These are phyloP conservation scores for Pollicipes pollicipes DNA, from an alignment of 1,140 invertebrate genomes.

Conservation along the genomic window DNA sequence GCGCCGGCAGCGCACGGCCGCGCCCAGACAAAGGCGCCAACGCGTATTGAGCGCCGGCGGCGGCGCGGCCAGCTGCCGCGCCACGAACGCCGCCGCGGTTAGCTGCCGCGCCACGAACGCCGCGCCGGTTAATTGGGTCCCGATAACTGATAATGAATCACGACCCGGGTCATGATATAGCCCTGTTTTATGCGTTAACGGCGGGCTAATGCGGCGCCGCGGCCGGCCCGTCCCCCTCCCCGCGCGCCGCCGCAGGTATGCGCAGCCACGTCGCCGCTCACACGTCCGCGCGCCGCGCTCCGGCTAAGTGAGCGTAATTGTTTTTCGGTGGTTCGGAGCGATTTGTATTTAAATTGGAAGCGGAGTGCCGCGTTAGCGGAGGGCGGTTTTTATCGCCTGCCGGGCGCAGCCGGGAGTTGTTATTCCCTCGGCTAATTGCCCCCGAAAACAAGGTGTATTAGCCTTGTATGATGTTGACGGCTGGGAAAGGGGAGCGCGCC, in stretches of 20 bases:
- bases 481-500: not conserved
- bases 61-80: no score
- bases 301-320: not conserved
- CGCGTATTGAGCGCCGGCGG: not conserved
- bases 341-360: not conserved
- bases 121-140: not conserved
- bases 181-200: not conserved
- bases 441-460: conserved; percentile 1
- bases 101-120: no score
- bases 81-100: no score
- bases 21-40: not conserved
- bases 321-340: not conserved
- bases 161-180: no score
- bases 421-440: not conserved
- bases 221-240: no score
- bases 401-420: no score
- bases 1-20: no score
- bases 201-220: no score
- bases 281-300: not conserved
- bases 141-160: not conserved
- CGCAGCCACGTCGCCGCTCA: not conserved
- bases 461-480: not conserved
- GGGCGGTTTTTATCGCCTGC: not conserved
- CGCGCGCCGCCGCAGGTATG: not conserved
- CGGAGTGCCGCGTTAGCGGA: not conserved